Evolutionary conservation across 2,888 invertebrate genomes (phyloP).

Genomic region (Macaria liturata): DNA sequence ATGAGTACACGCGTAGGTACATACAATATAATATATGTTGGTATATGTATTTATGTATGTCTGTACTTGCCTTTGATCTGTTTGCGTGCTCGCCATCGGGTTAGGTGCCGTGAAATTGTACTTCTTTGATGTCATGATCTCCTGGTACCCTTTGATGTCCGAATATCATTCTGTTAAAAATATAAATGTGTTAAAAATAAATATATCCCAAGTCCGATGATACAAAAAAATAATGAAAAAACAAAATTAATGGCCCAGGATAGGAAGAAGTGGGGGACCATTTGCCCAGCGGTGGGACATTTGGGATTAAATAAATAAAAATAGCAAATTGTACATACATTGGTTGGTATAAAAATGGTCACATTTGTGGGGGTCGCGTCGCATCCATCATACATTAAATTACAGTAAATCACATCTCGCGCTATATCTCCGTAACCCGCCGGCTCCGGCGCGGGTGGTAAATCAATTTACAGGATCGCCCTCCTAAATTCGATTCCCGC

Average conservation of each 20-base stretch:
- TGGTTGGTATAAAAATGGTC: too few species aligned
- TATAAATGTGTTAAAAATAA: too few species aligned
- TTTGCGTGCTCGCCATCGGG: constrained; percentile 15
- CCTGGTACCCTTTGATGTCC: constrained; percentile 22
- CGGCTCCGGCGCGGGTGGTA: constrained; percentile 52
- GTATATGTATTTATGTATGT: too few species aligned
- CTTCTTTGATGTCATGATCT: constrained; percentile 30
- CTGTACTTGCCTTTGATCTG: constrained; percentile 18
- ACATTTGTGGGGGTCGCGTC: too few species aligned
- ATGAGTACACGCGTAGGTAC: too few species aligned
- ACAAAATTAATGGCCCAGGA: too few species aligned
- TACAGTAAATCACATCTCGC: constrained; percentile 40
- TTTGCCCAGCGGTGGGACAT: too few species aligned
- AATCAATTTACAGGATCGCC: constrained; percentile 74
- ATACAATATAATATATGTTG: too few species aligned
- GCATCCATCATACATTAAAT: constrained; percentile 34
- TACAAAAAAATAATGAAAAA: too few species aligned
- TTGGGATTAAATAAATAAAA: too few species aligned
- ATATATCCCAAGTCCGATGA: too few species aligned
- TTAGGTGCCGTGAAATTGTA: constrained; percentile 32
- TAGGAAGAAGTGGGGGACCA: too few species aligned
- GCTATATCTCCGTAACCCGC: constrained; percentile 56
- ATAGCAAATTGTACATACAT: not conserved
- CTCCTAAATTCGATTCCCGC: constrained; percentile 77
- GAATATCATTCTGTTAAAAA: constrained; percentile 3